Evolutionary conservation across 1,140 invertebrate species (phyloP).

Genomic region (Pseudoatta argentina): DNA sequence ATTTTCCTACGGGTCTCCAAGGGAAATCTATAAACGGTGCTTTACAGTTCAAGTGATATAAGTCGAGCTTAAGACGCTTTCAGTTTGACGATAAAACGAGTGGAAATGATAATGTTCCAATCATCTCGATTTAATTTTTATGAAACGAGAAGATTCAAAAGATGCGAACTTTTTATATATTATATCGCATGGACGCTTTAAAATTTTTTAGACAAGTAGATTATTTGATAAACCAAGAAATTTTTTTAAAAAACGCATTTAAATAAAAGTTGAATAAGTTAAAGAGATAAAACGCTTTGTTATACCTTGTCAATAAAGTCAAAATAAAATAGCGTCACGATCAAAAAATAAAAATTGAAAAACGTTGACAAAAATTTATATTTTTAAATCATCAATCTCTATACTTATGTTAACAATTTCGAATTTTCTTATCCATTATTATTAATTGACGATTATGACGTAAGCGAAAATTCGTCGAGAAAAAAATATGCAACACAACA

Average conservation of each 20-base stretch:
- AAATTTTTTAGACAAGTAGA: background rate
- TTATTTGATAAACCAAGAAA: background rate
- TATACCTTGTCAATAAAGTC: background rate
- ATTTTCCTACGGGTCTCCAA: conserved; percentile 1
- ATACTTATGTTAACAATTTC: background rate
- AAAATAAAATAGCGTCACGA: background rate
- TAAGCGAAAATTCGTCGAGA: background rate
- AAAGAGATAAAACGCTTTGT: background rate
- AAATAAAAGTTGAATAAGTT: background rate
- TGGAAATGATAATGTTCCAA: background rate
- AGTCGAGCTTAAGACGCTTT: background rate
- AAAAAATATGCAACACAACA: background rate
- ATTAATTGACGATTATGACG: background rate
- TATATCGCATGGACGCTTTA: background rate
- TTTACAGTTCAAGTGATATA: conserved; percentile 6
- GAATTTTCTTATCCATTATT: background rate
- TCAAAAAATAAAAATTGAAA: conserved; percentile 8
- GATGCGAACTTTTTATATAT: background rate
- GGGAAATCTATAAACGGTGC: conserved; percentile 1
- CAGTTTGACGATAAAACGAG: background rate
- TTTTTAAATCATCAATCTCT: too few relatives aligned
- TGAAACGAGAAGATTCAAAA: background rate
- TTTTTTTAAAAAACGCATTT: background rate
- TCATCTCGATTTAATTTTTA: background rate
- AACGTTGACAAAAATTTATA: background rate